Evolutionary conservation across 2,113 vertebrate species (phyloP).

Genomic region (Plectropomus leopardus): DNA sequence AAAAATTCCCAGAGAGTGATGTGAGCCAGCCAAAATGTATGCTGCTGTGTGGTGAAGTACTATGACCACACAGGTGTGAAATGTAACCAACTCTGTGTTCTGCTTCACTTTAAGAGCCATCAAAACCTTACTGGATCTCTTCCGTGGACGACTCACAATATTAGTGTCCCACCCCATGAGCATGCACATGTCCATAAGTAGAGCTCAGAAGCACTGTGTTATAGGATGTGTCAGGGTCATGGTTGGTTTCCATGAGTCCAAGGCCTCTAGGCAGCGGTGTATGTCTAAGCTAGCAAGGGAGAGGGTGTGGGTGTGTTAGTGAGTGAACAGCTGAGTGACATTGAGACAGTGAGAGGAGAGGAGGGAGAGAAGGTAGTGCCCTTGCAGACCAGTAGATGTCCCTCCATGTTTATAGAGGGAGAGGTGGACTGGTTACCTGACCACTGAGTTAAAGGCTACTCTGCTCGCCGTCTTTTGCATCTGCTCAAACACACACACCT

Average conservation of each 20-base stretch:
- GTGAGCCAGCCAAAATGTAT: constrained; percentile 29
- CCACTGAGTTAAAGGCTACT: constrained; percentile 4
- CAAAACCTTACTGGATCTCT: constrained; percentile 18
- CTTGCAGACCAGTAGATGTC: constrained; percentile 82
- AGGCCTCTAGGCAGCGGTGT: constrained; percentile 44
- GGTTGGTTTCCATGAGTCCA: constrained; percentile 34
- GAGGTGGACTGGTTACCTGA: constrained; percentile 61
- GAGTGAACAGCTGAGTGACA: constrained; percentile 51
- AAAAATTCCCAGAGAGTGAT: constrained; percentile 65
- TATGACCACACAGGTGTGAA: constrained; percentile 57
- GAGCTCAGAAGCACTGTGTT: constrained; percentile 18
- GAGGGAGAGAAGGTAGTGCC: constrained; percentile 71
- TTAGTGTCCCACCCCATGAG: not conserved
- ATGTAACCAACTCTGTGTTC: constrained; percentile 19
- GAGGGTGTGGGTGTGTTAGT: constrained; percentile 21
- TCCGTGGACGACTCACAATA: not conserved
- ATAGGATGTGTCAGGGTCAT: constrained; percentile 37
- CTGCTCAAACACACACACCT: not conserved
- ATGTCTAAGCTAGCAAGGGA: constrained; percentile 28
- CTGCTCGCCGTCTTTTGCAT: not conserved
- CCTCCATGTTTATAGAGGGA: constrained; percentile 76
- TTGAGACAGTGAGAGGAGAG: constrained; percentile 22
- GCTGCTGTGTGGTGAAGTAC: constrained; percentile 16
- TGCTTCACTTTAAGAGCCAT: constrained; percentile 23
- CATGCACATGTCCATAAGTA: constrained; percentile 18